These are phyloP conservation scores for Eira barbara DNA, from an alignment of 2,113 vertebrate genomes.

Conservation along the genomic window DNA sequence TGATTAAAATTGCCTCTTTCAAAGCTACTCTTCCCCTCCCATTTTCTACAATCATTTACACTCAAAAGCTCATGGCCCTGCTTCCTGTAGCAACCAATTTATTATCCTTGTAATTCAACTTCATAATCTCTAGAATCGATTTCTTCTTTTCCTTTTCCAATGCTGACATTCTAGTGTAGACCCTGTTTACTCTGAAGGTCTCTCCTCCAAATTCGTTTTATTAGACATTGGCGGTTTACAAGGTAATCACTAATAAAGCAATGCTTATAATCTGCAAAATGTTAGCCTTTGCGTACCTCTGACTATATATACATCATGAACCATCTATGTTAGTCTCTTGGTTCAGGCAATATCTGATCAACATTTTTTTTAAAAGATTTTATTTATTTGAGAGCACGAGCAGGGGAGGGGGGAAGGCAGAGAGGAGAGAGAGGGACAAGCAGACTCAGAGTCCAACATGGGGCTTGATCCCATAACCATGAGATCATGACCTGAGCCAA, in stretches of 20 bases:
- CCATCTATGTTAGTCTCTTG: not conserved
- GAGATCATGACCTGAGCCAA: not conserved
- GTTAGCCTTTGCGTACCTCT: not conserved
- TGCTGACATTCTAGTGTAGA: not conserved
- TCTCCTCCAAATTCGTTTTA: not conserved
- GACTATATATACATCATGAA: not conserved
- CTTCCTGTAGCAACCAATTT: no score
- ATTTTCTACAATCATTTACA: not conserved
- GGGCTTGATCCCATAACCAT: no score
- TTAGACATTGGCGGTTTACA: not conserved
- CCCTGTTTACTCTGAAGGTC: not conserved
- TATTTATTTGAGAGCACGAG: not conserved
- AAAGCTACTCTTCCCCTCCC: not conserved
- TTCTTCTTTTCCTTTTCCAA: not conserved
- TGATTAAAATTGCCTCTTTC: not conserved
- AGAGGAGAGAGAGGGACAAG: not conserved
- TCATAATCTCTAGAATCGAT: not conserved
- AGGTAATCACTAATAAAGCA: not conserved
- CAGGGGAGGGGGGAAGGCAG: not conserved
- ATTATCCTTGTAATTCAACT: not conserved
- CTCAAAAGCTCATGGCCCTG: not conserved
- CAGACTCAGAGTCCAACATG: not conserved
- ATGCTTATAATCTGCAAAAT: not conserved
- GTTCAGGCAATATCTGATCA: not conserved
- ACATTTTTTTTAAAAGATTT: not conserved